phyloP scores from a whole-genome alignment of 2,113 vertebrate genomes.

The Hydrochoerus hydrochaeris region DNA sequence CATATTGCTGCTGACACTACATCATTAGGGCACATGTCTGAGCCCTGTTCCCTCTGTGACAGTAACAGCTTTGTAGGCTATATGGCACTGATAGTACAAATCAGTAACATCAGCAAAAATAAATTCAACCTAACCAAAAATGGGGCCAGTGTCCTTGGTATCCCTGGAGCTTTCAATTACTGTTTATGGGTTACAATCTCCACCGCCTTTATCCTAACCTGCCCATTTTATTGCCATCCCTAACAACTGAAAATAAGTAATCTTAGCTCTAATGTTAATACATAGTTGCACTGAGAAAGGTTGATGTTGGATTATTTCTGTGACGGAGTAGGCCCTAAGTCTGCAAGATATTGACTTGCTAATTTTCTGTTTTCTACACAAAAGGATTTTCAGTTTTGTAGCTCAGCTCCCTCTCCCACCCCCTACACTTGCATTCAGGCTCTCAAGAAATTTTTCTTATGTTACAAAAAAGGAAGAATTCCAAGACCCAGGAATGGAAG shows the following conservation, averaged over 20 bases:
- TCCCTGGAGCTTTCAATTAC: not conserved
- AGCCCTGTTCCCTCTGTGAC: not conserved
- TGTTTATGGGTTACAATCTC: not conserved
- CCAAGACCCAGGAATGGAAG: not conserved
- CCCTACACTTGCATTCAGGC: not conserved
- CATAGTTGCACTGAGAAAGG: not conserved
- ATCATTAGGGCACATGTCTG: not conserved
- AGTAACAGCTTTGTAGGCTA: not conserved
- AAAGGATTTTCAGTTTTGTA: not conserved
- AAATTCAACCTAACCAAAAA: constrained; percentile 15
- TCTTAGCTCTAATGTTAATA: not conserved
- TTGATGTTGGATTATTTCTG: not conserved
- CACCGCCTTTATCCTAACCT: not conserved
- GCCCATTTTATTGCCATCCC: not conserved
- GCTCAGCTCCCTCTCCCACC: not conserved
- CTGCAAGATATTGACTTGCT: not conserved
- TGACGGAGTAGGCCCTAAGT: not conserved
- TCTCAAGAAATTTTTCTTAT: not conserved
- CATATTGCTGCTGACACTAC: not conserved
- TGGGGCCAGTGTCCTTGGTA: not conserved
- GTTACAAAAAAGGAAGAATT: not conserved
- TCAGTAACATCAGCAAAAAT: not conserved
- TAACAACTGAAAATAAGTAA: not conserved
- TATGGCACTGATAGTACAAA: not conserved
- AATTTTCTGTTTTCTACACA: not conserved